A percentile compares a stretch with the other conserved stretches of the same genome.
Conservation (phyloP, 2,113 vertebrate genomes). For the Chitala chitala region DNA sequence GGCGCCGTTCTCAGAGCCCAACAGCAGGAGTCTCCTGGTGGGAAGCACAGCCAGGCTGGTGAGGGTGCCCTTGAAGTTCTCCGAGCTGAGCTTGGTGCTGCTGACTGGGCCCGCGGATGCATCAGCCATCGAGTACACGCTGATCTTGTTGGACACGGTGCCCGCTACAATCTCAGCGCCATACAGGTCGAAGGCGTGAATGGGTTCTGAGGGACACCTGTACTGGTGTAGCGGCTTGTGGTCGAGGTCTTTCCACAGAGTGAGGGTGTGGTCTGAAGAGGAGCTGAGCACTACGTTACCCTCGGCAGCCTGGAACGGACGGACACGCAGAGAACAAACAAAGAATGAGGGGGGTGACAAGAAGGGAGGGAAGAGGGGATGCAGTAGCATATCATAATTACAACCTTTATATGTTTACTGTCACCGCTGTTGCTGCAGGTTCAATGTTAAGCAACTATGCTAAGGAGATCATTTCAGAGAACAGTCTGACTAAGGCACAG, state of each 20-base stretch:
- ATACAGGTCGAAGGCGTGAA: conserved; percentile 88
- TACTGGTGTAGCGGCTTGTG: conserved; percentile 87
- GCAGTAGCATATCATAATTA: neutral
- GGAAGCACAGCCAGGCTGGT: conserved; percentile 90
- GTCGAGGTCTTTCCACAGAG: conserved; percentile 92
- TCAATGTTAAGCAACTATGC: too few relatives aligned
- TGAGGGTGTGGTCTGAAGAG: conserved; percentile 86
- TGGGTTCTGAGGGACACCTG: conserved; percentile 82
- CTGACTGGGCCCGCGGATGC: conserved; percentile 73
- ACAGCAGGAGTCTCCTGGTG: conserved; percentile 86
- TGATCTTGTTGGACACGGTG: conserved; percentile 90
- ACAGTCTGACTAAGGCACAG: neutral
- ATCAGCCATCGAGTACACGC: conserved; percentile 85
- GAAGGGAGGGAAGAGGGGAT: neutral
- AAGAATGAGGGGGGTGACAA: neutral
- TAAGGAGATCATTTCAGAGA: too few relatives aligned
- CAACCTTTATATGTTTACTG: neutral
- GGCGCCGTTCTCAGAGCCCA: conserved; percentile 90
- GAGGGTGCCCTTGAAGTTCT: conserved; percentile 93
- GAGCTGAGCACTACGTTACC: conserved; percentile 86
- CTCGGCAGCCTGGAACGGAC: conserved; percentile 75
- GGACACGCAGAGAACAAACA: neutral
- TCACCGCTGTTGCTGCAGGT: neutral
- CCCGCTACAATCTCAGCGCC: conserved; percentile 83
- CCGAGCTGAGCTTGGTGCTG: conserved; percentile 87